A percentile compares a stretch with the other conserved stretches of the same genome.
These are phyloP conservation scores for Macquaria australasica DNA, from an alignment of 2,113 vertebrate genomes.

Conservation along the genomic window DNA sequence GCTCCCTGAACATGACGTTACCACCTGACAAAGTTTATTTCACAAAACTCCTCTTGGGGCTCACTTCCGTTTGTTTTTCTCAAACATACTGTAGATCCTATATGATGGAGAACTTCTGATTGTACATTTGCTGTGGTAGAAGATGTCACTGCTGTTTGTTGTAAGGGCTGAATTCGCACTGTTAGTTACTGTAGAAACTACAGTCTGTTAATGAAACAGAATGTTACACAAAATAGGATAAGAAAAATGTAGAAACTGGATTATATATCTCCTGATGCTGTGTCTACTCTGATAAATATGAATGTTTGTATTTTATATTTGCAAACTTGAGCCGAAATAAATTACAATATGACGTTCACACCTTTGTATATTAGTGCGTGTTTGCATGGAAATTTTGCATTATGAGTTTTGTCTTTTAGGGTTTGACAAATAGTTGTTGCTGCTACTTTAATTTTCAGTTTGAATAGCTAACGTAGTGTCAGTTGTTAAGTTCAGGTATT, in stretches of 20 bases:
- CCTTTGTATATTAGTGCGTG: not conserved
- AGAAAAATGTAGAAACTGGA: constrained; percentile 14
- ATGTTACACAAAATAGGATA: not conserved
- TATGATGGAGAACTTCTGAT: constrained; percentile 18
- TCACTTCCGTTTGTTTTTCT: not conserved
- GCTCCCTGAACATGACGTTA: not conserved
- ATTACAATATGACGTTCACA: constrained; percentile 8
- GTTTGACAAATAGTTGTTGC: not conserved
- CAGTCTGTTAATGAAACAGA: constrained; percentile 12
- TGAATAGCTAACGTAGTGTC: not conserved
- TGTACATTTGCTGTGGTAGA: constrained; percentile 32
- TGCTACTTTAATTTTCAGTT: not conserved
- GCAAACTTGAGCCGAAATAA: constrained; percentile 60
- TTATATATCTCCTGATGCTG: constrained; percentile 1
- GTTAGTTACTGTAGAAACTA: constrained; percentile 21
- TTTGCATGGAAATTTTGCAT: not conserved
- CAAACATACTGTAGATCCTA: not conserved
- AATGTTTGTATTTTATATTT: constrained; percentile 68
- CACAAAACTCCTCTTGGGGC: not conserved
- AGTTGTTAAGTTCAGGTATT: too few relatives aligned
- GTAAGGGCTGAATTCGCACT: constrained; percentile 9
- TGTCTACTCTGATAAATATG: constrained; percentile 41
- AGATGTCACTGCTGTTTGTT: constrained; percentile 3
- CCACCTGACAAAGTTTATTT: not conserved
- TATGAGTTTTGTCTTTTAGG: not conserved